These are phyloP conservation scores for Opisthograptis luteolata DNA, from an alignment of 2,888 invertebrate species.

Conservation along the genomic window DNA sequence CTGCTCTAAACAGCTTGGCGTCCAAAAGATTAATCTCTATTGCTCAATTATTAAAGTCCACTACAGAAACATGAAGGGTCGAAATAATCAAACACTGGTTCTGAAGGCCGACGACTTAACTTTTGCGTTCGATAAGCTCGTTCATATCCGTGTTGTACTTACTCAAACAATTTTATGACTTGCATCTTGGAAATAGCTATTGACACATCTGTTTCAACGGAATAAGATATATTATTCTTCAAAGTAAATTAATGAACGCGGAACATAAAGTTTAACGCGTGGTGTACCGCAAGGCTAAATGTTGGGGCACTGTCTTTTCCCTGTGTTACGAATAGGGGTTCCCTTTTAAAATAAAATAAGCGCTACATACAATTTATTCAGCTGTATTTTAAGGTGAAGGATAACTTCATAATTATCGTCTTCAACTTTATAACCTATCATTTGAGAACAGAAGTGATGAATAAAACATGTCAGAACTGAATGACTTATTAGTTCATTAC, in stretches of 20 bases:
- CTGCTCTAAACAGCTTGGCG: too few relatives aligned
- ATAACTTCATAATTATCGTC: constrained; percentile 4
- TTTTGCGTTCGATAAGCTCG: constrained; percentile 68
- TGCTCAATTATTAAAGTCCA: constrained; percentile 25
- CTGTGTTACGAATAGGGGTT: constrained; percentile 31
- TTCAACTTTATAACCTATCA: background rate
- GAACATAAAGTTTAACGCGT: constrained; percentile 38
- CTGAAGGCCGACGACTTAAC: constrained; percentile 72
- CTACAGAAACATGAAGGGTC: constrained; percentile 25
- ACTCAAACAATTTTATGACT: constrained; percentile 41
- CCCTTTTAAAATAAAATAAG: constrained; percentile 46
- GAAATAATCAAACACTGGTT: constrained; percentile 49
- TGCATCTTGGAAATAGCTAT: constrained; percentile 28
- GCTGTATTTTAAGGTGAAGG: constrained; percentile 20
- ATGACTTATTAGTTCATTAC: too few relatives aligned
- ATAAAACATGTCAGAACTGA: too few relatives aligned
- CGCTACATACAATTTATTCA: background rate
- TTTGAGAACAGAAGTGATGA: background rate
- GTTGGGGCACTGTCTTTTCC: constrained; percentile 50
- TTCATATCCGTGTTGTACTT: constrained; percentile 68
- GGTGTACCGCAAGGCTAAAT: constrained; percentile 54
- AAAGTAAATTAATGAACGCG: constrained; percentile 6
- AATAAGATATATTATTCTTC: constrained; percentile 42
- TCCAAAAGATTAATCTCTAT: constrained; percentile 24
- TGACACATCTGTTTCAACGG: constrained; percentile 35